Base-by-base conservation (phyloP, 2,113 vertebrate genomes). In the Platichthys stellatus region DNA sequence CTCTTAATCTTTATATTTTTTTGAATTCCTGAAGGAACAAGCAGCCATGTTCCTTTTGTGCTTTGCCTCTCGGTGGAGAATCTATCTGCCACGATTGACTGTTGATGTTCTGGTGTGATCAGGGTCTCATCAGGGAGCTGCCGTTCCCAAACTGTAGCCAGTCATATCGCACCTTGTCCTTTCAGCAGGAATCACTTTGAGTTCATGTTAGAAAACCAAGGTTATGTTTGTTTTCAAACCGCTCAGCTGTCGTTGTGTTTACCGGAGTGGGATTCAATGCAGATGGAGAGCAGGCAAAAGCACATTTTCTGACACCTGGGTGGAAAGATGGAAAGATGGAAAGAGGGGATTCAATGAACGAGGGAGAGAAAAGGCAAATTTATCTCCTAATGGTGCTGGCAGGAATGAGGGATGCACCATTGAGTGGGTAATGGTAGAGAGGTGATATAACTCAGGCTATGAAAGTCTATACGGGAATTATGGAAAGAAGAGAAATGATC, bases 101-200 rank as follows among this genome's bases (percentile, higher is more conserved):
- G 68, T 47, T 75, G 63, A 81, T 78, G 88, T 83, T 70, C 75
- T 67, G 2, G 40, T 76, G 68, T 58, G 69, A 69, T 80, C 56
- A 54, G 12, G 21, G 54, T 77, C 66, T 83, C 81, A 87, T 81
- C 79, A 86, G 69, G 63, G 64, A 56, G 64, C 80, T 74, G 77
- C 74, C 76, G 77, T 60, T 78, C 69, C 53, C 63, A 77, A 76
- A 60, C 73, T n/a, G 20, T 15, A 63, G 69, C 51, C 74, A 66
- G 31, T 74, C 62, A 65, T 69, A 71, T 81, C 72, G 76, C 23
- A 23, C 23, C 23, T 23, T 23, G 23, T 23, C 23, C 23, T 23
- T 23, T 23, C 23, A 23, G 23, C 23, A 23, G 43, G 38, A 63
- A 24, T 23, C 3, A 14, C 54, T 31, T 57, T 43, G 26, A 65